Percentiles rank a stretch among this genome's conserved stretches.
Evolutionary conservation across 2,797 vertebrate species (phyloP).

Genomic region (Aphelocoma californica): DNA sequence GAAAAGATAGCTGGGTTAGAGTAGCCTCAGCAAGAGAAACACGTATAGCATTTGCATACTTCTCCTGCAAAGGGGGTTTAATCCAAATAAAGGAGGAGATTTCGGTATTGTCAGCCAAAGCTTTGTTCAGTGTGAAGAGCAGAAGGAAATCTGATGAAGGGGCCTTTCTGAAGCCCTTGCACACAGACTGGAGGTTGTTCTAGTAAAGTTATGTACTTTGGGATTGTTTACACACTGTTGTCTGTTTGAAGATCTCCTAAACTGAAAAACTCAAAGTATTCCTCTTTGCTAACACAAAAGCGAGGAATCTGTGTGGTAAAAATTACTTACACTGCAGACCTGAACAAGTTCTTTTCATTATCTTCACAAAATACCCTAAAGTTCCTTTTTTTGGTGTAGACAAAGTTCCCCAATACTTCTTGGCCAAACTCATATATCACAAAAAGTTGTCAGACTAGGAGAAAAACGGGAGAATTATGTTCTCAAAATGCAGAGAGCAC

Average conservation of each 20-base stretch:
- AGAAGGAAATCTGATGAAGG: slow-evolving; percentile 76
- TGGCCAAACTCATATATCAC: background rate
- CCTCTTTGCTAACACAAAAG: slow-evolving; percentile 57
- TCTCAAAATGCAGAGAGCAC: background rate
- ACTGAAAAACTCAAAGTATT: slow-evolving; percentile 57
- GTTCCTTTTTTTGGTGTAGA: background rate
- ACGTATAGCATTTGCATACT: slow-evolving; percentile 77
- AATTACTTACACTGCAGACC: slow-evolving; percentile 56
- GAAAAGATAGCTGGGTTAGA: slow-evolving; percentile 73
- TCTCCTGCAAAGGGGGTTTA: slow-evolving; percentile 72
- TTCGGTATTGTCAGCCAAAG: slow-evolving; percentile 73
- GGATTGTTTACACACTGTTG: slow-evolving; percentile 73
- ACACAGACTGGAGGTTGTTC: slow-evolving; percentile 71
- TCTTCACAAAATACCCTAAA: slow-evolving; percentile 50
- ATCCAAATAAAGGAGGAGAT: slow-evolving; percentile 76
- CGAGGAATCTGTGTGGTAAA: slow-evolving; percentile 56
- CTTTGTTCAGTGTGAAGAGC: slow-evolving; percentile 78
- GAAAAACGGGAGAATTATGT: background rate
- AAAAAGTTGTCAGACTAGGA: slow-evolving; percentile 41
- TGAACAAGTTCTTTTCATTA: slow-evolving; percentile 62
- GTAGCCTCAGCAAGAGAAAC: slow-evolving; percentile 61
- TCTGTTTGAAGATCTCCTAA: slow-evolving; percentile 75
- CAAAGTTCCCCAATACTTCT: slow-evolving; percentile 21
- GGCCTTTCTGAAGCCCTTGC: slow-evolving; percentile 73
- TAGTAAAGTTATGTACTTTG: slow-evolving; percentile 67